Evolutionary conservation across 2,113 vertebrate species (phyloP), one percentile per base, ranked within the genome.

Genomic region (Gadus chalcogrammus): DNA sequence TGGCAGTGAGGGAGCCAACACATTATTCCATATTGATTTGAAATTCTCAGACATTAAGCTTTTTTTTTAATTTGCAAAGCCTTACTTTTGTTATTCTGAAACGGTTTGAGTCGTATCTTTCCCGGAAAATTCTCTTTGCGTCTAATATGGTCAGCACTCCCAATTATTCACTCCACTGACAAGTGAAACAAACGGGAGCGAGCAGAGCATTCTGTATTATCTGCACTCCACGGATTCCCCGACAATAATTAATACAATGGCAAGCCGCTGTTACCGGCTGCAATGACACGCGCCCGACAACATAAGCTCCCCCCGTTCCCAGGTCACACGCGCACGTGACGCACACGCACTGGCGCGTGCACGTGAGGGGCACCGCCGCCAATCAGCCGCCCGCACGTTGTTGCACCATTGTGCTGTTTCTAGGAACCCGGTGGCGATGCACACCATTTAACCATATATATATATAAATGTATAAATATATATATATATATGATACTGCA

Each of bases 131-230:
- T 85, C 82, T 89, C 82, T 90, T 82, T 85, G 84, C 87, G 90
- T 89, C 88, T 91, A 92, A 91, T 91, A 92, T 92, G 90, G 92
- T 93, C 91, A 92, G 90, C 89, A 91, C 91, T 91, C 86, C 88
- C 91, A 93, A 92, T 93, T 92, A 93, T 90, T 92, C 91, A 91
- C 90, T 92, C 90, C 92, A 93, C 82, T 92, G 90, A 93, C 90
- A 92, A 93, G 90, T 88, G 90, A 93, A 91, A 93, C 90, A 92
- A 92, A 93, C 84, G 87, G 87, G 86, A 88, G 82, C 89, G 88
- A 91, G 76, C 85, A 89, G 89, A 89, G 90, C 88, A 89, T 92
- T 90, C 88, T 90, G 90, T 87, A 91, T 92, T 93, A 93, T 92
- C 91, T 91, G 85, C 90, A 87, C 88, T 87, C 90, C 83, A 88